These are phyloP conservation scores for Corvus hawaiiensis DNA, from an alignment of 2,113 vertebrate genomes.

Conservation along the genomic window DNA sequence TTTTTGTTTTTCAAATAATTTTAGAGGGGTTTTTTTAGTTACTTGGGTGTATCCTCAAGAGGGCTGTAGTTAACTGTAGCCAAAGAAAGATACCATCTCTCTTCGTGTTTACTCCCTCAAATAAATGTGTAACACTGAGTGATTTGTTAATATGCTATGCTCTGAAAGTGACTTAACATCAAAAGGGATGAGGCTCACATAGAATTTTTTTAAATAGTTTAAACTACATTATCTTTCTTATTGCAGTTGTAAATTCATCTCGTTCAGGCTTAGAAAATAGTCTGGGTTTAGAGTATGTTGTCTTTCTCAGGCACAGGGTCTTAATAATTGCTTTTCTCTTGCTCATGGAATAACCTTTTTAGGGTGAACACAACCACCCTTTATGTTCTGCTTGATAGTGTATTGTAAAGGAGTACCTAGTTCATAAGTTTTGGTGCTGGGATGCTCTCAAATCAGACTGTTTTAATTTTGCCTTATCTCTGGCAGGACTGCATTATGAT, in stretches of 20 bases:
- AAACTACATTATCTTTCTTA: background rate
- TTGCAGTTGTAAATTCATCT: background rate
- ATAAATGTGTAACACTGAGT: background rate
- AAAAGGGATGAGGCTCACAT: background rate
- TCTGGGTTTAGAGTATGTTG: background rate
- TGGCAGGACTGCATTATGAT: accelerated
- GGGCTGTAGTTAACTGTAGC: background rate
- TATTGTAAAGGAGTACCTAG: background rate
- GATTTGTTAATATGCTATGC: background rate
- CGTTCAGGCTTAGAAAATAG: background rate
- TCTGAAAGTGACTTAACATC: background rate
- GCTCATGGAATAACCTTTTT: background rate
- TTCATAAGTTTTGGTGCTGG: background rate
- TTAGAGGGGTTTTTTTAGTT: background rate
- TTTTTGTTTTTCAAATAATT: background rate
- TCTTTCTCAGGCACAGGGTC: background rate
- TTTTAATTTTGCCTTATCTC: background rate
- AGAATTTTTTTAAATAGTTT: background rate
- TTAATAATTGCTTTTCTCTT: background rate
- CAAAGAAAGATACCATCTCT: background rate
- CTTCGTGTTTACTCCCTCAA: background rate
- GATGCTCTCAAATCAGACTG: background rate
- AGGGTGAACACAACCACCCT: background rate
- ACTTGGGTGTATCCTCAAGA: background rate
- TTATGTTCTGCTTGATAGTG: background rate